Conservation (phyloP, 2,888 invertebrate genomes). For the Troilus luridus region DNA sequence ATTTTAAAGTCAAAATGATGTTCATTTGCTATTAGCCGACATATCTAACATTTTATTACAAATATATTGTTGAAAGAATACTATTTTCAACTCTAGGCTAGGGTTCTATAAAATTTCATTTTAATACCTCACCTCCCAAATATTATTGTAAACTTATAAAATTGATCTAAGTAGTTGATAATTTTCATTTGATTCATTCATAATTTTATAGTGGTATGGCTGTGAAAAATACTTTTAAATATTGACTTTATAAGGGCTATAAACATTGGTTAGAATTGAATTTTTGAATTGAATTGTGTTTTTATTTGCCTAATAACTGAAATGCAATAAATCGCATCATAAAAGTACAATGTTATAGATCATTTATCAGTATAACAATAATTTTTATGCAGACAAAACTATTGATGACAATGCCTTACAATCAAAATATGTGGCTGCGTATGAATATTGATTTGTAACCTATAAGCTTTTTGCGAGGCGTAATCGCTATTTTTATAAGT, state of each 20-base stretch:
- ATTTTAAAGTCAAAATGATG: conserved; percentile 53
- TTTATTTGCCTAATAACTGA: conserved; percentile 48
- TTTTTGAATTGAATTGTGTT: conserved; percentile 48
- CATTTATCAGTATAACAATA: conserved; percentile 42
- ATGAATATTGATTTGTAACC: conserved; percentile 30
- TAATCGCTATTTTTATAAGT: conserved; percentile 35
- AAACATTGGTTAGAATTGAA: conserved; percentile 45
- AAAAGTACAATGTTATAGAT: conserved; percentile 39
- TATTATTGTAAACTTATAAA: conserved; percentile 35
- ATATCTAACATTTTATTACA: conserved; percentile 58
- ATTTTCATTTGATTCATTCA: conserved; percentile 33
- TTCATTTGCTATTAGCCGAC: conserved; percentile 57
- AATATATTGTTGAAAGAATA: conserved; percentile 58
- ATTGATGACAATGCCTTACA: conserved; percentile 30
- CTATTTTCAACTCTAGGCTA: conserved; percentile 32
- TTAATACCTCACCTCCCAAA: conserved; percentile 35
- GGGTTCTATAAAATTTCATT: conserved; percentile 43
- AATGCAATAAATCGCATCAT: conserved; percentile 45
- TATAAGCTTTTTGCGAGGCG: conserved; percentile 22
- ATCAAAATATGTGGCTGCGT: conserved; percentile 16
- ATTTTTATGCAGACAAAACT: background rate
- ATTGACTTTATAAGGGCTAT: conserved; percentile 48
- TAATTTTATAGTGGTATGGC: conserved; percentile 49
- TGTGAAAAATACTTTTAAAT: conserved; percentile 41
- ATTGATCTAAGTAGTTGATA: conserved; percentile 35